phyloP scores from a whole-genome alignment of 2,888 invertebrate genomes.

The Nomada flava region DNA sequence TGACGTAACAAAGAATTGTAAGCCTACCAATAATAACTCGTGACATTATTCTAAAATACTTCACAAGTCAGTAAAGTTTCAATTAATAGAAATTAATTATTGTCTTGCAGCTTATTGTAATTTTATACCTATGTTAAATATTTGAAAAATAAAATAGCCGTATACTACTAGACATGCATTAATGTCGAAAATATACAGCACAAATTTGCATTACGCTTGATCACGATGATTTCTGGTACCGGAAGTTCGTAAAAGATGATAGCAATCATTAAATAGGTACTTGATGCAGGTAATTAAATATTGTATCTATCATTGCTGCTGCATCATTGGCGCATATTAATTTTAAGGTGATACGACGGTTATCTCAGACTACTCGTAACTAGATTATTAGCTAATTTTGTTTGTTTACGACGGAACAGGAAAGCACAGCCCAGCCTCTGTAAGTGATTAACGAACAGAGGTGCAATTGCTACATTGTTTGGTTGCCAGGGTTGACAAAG shows the following conservation, averaged over 20 bases:
- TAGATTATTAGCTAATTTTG: constrained; percentile 53
- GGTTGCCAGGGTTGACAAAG: constrained; percentile 24
- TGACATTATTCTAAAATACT: too few species aligned
- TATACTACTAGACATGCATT: too few species aligned
- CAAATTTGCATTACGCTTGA: neutral
- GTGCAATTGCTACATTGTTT: constrained; percentile 41
- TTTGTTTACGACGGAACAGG: constrained; percentile 36
- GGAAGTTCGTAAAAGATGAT: neutral
- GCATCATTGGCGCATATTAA: constrained; percentile 8
- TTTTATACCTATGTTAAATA: too few species aligned
- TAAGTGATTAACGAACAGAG: constrained; percentile 49
- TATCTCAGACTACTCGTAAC: neutral
- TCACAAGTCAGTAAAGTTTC: too few species aligned
- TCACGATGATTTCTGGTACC: neutral
- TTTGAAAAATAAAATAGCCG: too few species aligned
- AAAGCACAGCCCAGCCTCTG: constrained; percentile 28
- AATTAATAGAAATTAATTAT: too few species aligned
- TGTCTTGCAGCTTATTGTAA: too few species aligned
- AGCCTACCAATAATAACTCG: too few species aligned
- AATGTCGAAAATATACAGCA: too few species aligned
- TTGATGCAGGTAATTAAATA: neutral
- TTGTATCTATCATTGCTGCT: constrained; percentile 4
- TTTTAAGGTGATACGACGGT: constrained; percentile 29
- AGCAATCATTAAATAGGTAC: too few species aligned
- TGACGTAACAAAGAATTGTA: too few species aligned